Conservation (phyloP, 2,797 vertebrate genomes). For the Acridotheres tristis region DNA sequence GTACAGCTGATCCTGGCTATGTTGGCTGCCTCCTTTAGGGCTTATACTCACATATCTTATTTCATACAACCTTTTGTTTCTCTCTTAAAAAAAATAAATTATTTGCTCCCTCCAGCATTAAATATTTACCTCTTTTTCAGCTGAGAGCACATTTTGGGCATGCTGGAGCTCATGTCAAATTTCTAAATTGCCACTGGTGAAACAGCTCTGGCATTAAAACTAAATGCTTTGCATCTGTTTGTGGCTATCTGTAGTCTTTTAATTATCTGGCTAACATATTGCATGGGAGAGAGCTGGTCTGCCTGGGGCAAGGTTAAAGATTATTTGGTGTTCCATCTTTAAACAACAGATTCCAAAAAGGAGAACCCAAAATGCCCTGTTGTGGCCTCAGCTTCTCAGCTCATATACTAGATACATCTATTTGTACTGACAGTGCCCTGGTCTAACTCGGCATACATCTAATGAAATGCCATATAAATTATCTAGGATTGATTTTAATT, state of each 20-base stretch:
- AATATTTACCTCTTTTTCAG: neutral
- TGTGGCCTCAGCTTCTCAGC: neutral
- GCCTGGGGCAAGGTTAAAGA: conserved; percentile 14
- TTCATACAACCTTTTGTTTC: neutral
- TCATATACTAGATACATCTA: neutral
- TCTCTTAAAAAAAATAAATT: neutral
- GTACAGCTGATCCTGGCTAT: neutral
- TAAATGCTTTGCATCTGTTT: conserved; percentile 18
- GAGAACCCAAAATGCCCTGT: neutral
- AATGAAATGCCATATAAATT: conserved; percentile 36
- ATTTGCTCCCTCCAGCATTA: neutral
- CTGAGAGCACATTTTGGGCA: neutral
- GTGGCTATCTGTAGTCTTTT: conserved; percentile 33
- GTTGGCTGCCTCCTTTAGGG: neutral
- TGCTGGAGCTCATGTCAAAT: neutral
- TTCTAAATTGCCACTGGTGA: neutral
- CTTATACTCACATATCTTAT: neutral
- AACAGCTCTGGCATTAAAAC: neutral
- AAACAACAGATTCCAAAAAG: neutral
- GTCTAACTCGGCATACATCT: neutral
- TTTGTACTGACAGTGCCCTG: neutral
- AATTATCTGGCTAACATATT: conserved; percentile 25
- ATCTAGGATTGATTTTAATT: conserved; percentile 50
- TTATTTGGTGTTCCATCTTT: neutral
- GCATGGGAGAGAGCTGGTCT: neutral